These are phyloP conservation scores for Lepus americanus DNA, from an alignment of 2,113 vertebrate species.

Conservation along the genomic window DNA sequence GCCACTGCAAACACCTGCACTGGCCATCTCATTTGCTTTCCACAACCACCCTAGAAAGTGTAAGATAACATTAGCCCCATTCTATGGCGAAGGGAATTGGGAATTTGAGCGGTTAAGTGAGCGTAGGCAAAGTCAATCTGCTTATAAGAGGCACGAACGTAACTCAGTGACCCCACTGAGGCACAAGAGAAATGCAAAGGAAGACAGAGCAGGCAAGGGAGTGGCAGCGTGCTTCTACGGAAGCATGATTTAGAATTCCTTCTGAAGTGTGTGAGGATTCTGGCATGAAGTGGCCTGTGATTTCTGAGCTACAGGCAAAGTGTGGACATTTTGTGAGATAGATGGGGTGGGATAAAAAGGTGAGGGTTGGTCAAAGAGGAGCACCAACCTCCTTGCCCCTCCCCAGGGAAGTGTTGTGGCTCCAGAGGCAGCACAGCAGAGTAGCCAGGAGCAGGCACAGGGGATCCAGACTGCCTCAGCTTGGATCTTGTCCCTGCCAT, in stretches of 20 bases:
- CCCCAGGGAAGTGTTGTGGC: not conserved
- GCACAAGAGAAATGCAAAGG: not conserved
- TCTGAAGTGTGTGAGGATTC: not conserved
- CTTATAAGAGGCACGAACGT: not conserved
- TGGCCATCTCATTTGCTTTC: not conserved
- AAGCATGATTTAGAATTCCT: not conserved
- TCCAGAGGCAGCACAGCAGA: not conserved
- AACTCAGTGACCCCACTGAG: rapidly evolving
- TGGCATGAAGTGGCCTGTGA: not conserved
- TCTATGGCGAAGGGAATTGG: not conserved
- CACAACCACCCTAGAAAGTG: not conserved
- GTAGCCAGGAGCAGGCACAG: not conserved
- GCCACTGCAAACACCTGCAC: not conserved
- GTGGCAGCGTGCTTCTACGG: not conserved
- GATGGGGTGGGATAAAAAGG: not conserved
- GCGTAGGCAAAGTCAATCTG: not conserved
- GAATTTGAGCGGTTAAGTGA: not conserved
- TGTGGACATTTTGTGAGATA: not conserved
- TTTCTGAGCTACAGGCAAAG: not conserved
- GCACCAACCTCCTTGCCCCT: rapidly evolving
- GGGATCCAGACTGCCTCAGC: no score
- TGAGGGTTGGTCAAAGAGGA: not conserved
- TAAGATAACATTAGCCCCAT: not conserved
- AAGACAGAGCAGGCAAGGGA: not conserved
- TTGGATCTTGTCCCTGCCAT: not conserved